Evolutionary conservation across 2,888 invertebrate species (phyloP).

Genomic region (Rhimphoctona megacephalus): DNA sequence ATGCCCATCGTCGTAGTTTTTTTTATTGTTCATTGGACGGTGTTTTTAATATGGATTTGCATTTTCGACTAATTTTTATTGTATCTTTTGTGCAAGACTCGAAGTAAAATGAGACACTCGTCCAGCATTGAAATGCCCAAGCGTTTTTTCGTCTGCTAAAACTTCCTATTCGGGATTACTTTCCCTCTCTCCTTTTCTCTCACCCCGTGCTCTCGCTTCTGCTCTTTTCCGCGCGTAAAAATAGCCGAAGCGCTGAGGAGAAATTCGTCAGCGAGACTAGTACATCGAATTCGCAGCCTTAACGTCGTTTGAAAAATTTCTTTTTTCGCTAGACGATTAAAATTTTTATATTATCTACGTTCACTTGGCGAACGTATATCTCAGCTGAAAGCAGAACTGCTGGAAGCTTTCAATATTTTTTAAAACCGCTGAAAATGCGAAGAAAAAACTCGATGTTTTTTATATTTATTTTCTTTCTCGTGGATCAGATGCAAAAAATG

Average conservation of each 20-base stretch:
- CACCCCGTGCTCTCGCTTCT: neutral
- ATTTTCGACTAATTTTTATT: conserved; percentile 37
- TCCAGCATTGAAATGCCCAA: conserved; percentile 24
- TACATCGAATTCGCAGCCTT: conserved; percentile 30
- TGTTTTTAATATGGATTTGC: neutral
- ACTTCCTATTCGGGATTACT: conserved; percentile 10
- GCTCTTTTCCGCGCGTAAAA: conserved; percentile 55
- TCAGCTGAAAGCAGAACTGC: neutral
- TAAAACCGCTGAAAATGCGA: neutral
- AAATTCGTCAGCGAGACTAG: conserved; percentile 46
- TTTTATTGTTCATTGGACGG: conserved; percentile 1
- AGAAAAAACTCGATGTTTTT: neutral
- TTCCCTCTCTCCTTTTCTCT: neutral
- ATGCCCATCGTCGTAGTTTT: neutral
- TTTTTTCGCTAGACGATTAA: conserved; percentile 10
- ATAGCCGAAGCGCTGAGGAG: conserved; percentile 62
- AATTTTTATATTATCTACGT: neutral
- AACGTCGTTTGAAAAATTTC: neutral
- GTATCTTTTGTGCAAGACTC: neutral
- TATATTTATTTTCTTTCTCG: neutral
- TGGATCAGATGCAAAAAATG: neutral
- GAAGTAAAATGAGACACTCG: conserved; percentile 64
- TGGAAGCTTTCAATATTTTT: neutral
- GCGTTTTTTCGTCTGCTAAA: conserved; percentile 1
- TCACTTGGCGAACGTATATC: neutral